Conservation (phyloP, 2,888 invertebrate species). For the Melieria picta region DNA sequence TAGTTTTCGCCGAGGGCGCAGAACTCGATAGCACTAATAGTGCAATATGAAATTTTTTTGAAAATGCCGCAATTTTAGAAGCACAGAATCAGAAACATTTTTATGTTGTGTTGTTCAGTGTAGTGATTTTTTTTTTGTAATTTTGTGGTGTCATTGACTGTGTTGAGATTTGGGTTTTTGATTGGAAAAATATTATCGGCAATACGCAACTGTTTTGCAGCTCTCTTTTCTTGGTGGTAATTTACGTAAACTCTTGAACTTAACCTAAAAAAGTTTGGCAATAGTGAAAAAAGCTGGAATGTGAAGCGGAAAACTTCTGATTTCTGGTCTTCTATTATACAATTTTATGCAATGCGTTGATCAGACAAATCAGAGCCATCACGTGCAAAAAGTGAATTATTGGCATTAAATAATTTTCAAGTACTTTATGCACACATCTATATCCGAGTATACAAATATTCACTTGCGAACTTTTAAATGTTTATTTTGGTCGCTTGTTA, state of each 20-base stretch:
- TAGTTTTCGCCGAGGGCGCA: too few species aligned
- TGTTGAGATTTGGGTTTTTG: slow-evolving; percentile 3
- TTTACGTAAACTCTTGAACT: slow-evolving; percentile 55
- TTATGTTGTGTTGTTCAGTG: slow-evolving; percentile 38
- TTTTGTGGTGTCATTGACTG: slow-evolving; percentile 5
- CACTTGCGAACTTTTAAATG: too few species aligned
- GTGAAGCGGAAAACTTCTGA: too few species aligned
- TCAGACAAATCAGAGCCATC: too few species aligned
- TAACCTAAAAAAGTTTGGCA: slow-evolving; percentile 46
- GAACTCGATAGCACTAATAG: background rate
- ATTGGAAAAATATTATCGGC: slow-evolving; percentile 23
- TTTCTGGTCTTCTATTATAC: too few species aligned
- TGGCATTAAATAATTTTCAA: too few species aligned
- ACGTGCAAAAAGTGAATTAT: too few species aligned
- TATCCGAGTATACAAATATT: too few species aligned
- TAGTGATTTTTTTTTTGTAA: slow-evolving; percentile 2
- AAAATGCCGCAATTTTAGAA: slow-evolving; percentile 7
- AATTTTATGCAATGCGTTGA: too few species aligned
- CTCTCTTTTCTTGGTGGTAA: slow-evolving; percentile 23
- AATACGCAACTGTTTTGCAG: slow-evolving; percentile 31
- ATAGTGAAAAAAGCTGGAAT: too few species aligned
- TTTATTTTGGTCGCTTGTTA: too few species aligned
- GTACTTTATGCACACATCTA: too few species aligned
- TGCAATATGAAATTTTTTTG: slow-evolving; percentile 8
- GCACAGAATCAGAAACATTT: background rate